Conservation (phyloP, 2,888 invertebrate species). For the Thymelicus acteon region DNA sequence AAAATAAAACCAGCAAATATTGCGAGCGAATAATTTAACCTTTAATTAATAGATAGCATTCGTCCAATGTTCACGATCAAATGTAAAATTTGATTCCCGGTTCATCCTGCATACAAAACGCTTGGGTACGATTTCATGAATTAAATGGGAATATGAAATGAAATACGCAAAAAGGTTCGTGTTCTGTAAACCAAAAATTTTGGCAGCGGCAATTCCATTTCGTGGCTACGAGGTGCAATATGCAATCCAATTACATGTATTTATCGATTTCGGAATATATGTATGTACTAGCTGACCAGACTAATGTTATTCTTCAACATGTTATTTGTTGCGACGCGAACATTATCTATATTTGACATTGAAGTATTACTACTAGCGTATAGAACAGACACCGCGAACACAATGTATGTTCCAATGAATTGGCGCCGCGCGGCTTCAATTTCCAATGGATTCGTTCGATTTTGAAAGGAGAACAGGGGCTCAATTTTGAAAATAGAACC, state of each 20-base stretch:
- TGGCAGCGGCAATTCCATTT: too few species aligned
- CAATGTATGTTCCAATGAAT: too few species aligned
- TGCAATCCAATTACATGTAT: conserved; percentile 13
- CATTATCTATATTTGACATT: too few species aligned
- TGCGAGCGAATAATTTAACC: neutral
- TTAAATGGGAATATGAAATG: conserved; percentile 6
- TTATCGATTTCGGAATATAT: neutral
- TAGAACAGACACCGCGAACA: too few species aligned
- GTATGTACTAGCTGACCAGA: too few species aligned
- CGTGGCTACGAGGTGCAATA: neutral
- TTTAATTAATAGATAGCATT: conserved; percentile 1
- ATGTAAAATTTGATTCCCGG: neutral
- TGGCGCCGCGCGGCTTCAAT: too few species aligned
- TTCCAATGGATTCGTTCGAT: too few species aligned
- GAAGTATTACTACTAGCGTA: too few species aligned
- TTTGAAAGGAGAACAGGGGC: too few species aligned
- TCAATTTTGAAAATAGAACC: too few species aligned
- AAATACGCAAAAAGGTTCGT: neutral
- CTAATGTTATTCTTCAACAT: too few species aligned
- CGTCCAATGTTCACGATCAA: neutral
- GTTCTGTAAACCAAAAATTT: neutral
- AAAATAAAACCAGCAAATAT: conserved; percentile 2
- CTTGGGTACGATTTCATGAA: neutral
- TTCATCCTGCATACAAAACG: neutral
- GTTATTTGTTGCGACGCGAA: too few species aligned